Conservation (phyloP, 2,888 invertebrate genomes). For the Cantharis lateralis region DNA sequence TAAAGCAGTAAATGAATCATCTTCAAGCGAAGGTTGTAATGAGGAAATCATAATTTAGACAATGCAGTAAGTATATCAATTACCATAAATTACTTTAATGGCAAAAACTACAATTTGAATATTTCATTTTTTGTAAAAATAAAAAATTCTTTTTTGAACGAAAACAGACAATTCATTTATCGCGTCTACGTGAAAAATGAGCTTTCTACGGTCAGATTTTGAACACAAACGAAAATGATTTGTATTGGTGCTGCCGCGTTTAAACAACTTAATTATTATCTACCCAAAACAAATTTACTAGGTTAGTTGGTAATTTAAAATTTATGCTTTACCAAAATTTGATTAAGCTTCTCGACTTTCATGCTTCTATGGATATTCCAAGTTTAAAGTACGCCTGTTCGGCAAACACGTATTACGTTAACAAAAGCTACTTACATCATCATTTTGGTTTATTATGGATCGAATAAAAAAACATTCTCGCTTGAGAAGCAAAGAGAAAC, state of each 20-base stretch:
- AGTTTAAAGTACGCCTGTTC: background rate
- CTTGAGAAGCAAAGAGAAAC: too few species aligned
- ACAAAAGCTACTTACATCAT: background rate
- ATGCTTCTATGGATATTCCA: background rate
- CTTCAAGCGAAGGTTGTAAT: background rate
- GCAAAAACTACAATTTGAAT: background rate
- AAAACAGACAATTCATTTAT: background rate
- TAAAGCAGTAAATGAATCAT: background rate
- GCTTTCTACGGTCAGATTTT: background rate
- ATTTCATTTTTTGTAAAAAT: background rate
- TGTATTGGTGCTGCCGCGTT: background rate
- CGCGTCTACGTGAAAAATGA: background rate
- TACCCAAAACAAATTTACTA: background rate
- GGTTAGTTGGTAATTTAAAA: background rate
- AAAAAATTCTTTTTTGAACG: background rate
- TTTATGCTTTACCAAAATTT: background rate
- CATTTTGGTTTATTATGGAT: background rate
- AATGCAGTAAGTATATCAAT: background rate
- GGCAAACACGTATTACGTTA: background rate
- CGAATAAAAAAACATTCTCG: too few species aligned
- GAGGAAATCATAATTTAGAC: background rate
- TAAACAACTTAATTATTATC: background rate
- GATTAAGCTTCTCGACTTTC: background rate
- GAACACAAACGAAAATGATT: background rate
- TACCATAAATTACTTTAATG: background rate